Percentiles rank a stretch among this genome's conserved stretches.
Conservation (phyloP, 2,113 vertebrate genomes). For the Hypomesus transpacificus region DNA sequence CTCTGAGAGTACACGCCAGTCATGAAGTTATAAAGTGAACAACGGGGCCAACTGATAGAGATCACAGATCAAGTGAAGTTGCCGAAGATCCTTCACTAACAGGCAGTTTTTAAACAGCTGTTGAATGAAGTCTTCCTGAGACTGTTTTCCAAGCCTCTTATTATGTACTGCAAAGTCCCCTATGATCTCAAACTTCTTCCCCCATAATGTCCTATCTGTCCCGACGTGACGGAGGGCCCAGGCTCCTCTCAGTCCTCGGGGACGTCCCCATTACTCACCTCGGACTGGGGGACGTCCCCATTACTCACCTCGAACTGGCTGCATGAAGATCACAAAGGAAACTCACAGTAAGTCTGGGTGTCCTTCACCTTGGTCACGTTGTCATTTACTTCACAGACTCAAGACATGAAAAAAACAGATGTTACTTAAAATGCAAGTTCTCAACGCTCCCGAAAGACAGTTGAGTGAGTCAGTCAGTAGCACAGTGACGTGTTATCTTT, state of each 20-base stretch:
- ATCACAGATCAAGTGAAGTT: conserved; percentile 50
- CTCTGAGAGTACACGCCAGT: conserved; percentile 39
- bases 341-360: conserved; percentile 55
- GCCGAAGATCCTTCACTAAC: conserved; percentile 50
- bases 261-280: conserved; percentile 61
- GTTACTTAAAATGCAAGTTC: conserved; percentile 52
- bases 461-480: not conserved
- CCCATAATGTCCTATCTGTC: conserved; percentile 56
- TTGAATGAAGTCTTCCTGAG: conserved; percentile 63
- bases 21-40: conserved; percentile 11
- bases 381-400: conserved; percentile 53
- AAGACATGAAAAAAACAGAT: conserved; percentile 37
- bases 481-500: not conserved
- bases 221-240: conserved; percentile 53
- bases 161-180: conserved; percentile 55
- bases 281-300: conserved; percentile 54
- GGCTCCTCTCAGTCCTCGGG: conserved; percentile 55
- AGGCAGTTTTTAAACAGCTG: conserved; percentile 46
- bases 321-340: conserved; percentile 56
- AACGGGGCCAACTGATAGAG: conserved; percentile 39
- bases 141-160: conserved; percentile 50
- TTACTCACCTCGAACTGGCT: conserved; percentile 56
- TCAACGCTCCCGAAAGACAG: conserved; percentile 13
- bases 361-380: conserved; percentile 64
- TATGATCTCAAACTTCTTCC: conserved; percentile 55